Evolutionary conservation across 2,888 invertebrate genomes (phyloP), one percentile per base, ranked within the genome.

Genomic region (Caenorhabditis macrosperma): DNA sequence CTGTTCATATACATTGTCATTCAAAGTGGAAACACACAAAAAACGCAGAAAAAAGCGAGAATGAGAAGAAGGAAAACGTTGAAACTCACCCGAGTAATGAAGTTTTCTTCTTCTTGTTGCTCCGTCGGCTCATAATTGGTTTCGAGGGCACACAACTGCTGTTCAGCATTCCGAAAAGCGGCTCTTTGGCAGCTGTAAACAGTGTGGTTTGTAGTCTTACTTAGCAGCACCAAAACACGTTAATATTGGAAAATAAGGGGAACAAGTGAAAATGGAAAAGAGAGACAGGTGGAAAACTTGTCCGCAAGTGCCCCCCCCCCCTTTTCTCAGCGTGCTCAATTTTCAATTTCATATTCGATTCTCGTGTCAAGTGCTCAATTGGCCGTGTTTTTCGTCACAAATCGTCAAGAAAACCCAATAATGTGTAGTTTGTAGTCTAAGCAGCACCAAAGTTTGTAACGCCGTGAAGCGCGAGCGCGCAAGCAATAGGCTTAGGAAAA

Each of bases 81-180:
- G 28, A 44, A 63, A 57, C 54, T 54, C n/a, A 63, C 71, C 71
- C 71, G 38, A 71, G 24, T 71, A 71, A 71, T 63, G 71, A 71
- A 54, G 41, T 41, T 41, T 52, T 41, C 41, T 71, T 71, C 46
- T 63, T 71, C n/a, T 46, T 41, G 20, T 61, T 63, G 30, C 61
- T 63, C 20, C 44, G n/a, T 5, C 60, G 4, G 17, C 71, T 46
- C 44, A 60, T 61, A 69, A 69, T 69, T 69, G 69, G 60, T 15
- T 60, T 41, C 28, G 55, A 41, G 41, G 48, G 9, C 52, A 61
- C n/a, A 26, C 41, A 44, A 60, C 38, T 38, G 38, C 38, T 38
- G 38, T 61, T 69, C 69, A 69, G 48, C 48, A 26, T 54, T 5
- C n/a, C n/a, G n/a, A n/a, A n/a, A n/a, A n/a, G n/a, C n/a, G n/a